Percentiles rank a stretch among this genome's conserved stretches.
These are phyloP conservation scores for Lordiphosa collinella DNA, from an alignment of 1,140 invertebrate species.

Conservation along the genomic window DNA sequence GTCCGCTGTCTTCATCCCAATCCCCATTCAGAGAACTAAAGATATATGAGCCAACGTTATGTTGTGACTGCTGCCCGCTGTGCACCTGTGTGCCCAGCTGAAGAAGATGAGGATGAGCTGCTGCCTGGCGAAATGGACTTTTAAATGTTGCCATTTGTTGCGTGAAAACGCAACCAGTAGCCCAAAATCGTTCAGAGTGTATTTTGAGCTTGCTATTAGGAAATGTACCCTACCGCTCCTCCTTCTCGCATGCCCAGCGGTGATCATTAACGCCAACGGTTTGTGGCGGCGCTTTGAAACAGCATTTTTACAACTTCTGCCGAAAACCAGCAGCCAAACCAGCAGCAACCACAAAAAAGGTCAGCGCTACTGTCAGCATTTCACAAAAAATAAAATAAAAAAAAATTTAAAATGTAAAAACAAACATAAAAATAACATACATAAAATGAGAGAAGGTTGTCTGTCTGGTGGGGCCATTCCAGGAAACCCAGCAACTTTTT, in stretches of 20 bases:
- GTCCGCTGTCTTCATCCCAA: not conserved
- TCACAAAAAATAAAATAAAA: conserved; percentile 23
- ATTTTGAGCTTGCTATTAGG: conserved; percentile 50
- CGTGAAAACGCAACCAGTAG: conserved; percentile 62
- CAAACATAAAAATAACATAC: conserved; percentile 49
- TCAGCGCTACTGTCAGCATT: conserved; percentile 61
- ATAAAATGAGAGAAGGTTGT: conserved; percentile 40
- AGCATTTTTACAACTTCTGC: conserved; percentile 59
- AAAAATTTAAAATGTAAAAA: conserved; percentile 39
- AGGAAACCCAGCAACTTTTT: conserved; percentile 65
- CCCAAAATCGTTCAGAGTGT: conserved; percentile 41
- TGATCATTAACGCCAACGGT: conserved; percentile 57
- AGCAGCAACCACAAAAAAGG: conserved; percentile 46
- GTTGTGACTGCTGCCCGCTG: conserved; percentile 76
- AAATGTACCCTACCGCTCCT: conserved; percentile 9
- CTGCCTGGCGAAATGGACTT: conserved; percentile 52
- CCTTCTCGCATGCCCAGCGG: conserved; percentile 34
- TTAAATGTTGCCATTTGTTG: conserved; percentile 78
- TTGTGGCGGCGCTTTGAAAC: conserved; percentile 57
- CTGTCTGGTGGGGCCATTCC: conserved; percentile 42
- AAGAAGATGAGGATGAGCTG: conserved; percentile 30
- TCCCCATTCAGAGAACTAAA: conserved; percentile 39
- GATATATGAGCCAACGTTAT: conserved; percentile 69
- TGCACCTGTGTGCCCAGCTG: conserved; percentile 54
- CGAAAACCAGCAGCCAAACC: conserved; percentile 26